Percentiles rank a stretch among this genome's conserved stretches.
These are phyloP conservation scores for Geococcyx californianus DNA, from an alignment of 2,113 vertebrate species.

Conservation along the genomic window DNA sequence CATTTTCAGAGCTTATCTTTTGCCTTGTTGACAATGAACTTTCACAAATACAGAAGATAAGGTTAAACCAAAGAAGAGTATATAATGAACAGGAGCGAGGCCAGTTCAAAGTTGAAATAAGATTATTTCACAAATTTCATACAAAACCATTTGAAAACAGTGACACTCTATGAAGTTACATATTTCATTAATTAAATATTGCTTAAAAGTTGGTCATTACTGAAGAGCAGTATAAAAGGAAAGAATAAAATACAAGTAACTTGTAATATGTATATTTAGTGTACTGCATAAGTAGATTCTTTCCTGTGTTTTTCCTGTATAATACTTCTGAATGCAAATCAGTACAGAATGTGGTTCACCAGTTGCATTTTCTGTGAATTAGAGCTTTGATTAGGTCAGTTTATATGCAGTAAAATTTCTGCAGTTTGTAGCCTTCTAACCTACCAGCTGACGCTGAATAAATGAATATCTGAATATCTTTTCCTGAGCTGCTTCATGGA, in stretches of 20 bases:
- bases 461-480: slow-evolving; percentile 41
- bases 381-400: background rate
- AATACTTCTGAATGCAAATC: background rate
- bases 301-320: background rate
- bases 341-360: background rate
- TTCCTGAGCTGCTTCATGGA: slow-evolving; percentile 1
- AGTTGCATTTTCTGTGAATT: background rate
- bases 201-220: background rate
- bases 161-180: background rate
- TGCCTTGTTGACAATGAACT: background rate
- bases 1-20: background rate
- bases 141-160: background rate
- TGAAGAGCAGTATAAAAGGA: background rate
- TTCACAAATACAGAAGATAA: background rate
- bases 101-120: background rate
- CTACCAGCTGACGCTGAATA: background rate
- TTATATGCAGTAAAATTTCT: slow-evolving; percentile 13
- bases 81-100: background rate
- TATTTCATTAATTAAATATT: background rate
- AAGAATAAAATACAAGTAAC: background rate
- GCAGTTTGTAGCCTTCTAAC: background rate
- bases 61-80: background rate
- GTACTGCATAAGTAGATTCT: background rate
- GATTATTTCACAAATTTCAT: background rate
- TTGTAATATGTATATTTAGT: background rate